These are phyloP conservation scores for Indicator maculatus DNA, from an alignment of 2,113 vertebrate genomes.

Conservation along the genomic window DNA sequence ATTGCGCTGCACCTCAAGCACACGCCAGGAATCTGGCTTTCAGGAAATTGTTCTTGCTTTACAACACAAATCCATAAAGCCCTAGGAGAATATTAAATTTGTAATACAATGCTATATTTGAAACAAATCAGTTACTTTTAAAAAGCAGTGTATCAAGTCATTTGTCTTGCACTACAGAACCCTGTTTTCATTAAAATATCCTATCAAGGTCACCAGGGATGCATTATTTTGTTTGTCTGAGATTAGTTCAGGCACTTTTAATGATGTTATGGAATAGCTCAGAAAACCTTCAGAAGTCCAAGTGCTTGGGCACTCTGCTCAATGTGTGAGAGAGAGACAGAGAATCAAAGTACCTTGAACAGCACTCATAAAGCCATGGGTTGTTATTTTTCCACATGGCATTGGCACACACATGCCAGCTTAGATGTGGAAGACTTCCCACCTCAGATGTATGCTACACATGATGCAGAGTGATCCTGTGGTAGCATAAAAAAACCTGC, in stretches of 20 bases:
- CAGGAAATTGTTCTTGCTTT: slow-evolving; percentile 51
- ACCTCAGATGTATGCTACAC: neutral
- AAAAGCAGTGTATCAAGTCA: neutral
- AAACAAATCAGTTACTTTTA: slow-evolving; percentile 25
- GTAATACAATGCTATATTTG: slow-evolving; percentile 27
- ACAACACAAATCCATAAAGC: neutral
- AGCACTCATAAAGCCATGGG: neutral
- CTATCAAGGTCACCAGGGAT: neutral
- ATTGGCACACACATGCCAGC: neutral
- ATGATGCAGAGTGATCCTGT: neutral
- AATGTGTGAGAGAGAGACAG: neutral
- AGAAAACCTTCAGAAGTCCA: neutral
- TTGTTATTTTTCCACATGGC: neutral
- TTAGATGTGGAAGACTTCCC: neutral
- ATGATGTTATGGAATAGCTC: neutral
- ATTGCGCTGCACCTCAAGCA: neutral
- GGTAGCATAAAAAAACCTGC: neutral
- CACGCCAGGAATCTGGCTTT: neutral
- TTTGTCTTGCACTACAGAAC: neutral
- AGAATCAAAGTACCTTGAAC: neutral
- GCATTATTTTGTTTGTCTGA: neutral
- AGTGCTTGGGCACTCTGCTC: neutral
- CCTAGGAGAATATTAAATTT: neutral
- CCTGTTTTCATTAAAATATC: neutral
- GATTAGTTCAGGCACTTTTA: neutral